phyloP scores from a whole-genome alignment of 2,888 invertebrate species.

The Torymus aiolomorphi region DNA sequence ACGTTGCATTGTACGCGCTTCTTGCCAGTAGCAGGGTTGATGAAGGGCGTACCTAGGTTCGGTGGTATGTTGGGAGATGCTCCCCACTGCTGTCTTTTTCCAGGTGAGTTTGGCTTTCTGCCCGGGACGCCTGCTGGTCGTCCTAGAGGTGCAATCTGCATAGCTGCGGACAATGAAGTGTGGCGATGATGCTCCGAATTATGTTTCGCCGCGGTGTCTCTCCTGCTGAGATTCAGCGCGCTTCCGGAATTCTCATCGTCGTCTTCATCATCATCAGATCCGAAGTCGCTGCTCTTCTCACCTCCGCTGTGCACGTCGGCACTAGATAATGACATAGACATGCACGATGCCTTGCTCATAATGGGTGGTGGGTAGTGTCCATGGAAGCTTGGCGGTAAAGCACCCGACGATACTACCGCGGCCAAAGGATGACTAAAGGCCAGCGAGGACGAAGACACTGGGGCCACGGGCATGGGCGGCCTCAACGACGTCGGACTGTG shows the following conservation, averaged over 20 bases:
- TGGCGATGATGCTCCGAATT: constrained; percentile 61
- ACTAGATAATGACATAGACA: constrained; percentile 62
- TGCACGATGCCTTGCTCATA: constrained; percentile 66
- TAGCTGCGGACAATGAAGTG: constrained; percentile 68
- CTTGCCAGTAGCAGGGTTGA: constrained; percentile 95
- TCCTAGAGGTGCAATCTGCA: constrained; percentile 72
- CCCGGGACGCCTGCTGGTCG: constrained; percentile 76
- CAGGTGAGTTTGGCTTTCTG: constrained; percentile 83
- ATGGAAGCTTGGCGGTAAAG: constrained; percentile 71
- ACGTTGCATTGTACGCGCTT: constrained; percentile 98
- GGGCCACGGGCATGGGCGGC: constrained; percentile 45
- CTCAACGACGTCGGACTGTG: constrained; percentile 69
- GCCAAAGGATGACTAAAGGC: constrained; percentile 72
- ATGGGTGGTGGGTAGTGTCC: constrained; percentile 70
- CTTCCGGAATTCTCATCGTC: constrained; percentile 81
- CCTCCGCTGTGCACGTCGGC: constrained; percentile 68
- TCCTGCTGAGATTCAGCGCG: constrained; percentile 81
- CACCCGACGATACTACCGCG: constrained; percentile 71
- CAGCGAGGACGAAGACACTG: constrained; percentile 57
- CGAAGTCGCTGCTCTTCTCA: constrained; percentile 77
- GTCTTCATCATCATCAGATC: constrained; percentile 80
- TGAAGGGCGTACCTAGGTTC: constrained; percentile 91
- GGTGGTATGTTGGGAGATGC: constrained; percentile 86
- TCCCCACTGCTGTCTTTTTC: constrained; percentile 83
- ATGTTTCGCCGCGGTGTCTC: constrained; percentile 60